Evolutionary conservation across 2,113 vertebrate genomes (phyloP).

Genomic region (Motacilla alba): DNA sequence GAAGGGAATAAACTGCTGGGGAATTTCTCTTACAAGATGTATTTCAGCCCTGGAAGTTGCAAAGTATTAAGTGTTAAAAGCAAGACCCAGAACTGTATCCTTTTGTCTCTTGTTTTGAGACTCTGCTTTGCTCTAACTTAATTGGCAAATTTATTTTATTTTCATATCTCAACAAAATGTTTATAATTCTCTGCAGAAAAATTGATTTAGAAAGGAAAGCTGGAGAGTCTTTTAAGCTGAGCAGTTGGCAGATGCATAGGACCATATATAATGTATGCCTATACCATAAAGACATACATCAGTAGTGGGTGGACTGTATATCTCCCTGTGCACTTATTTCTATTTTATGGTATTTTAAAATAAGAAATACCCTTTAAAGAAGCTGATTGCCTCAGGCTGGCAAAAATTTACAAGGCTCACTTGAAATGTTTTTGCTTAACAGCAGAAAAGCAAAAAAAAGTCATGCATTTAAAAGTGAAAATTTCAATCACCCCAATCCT

Average conservation of each 20-base stretch:
- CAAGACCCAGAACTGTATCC: neutral
- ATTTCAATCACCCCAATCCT: neutral
- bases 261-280: neutral
- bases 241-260: neutral
- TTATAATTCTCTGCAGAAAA: neutral
- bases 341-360: conserved; percentile 42
- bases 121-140: neutral
- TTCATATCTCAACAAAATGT: neutral
- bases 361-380: conserved; percentile 45
- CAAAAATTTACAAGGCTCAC: conserved; percentile 12
- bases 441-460: neutral
- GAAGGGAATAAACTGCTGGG: neutral
- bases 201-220: neutral
- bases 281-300: neutral
- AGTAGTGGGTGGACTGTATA: conserved; percentile 9
- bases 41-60: neutral
- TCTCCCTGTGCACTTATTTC: conserved; percentile 17
- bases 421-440: conserved; percentile 26
- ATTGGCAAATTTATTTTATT: neutral
- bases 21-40: neutral
- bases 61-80: neutral
- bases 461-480: neutral
- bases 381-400: neutral
- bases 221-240: neutral
- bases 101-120: neutral